phyloP scores from a whole-genome alignment of 1,140 invertebrate genomes.

The Drosophila orena region DNA sequence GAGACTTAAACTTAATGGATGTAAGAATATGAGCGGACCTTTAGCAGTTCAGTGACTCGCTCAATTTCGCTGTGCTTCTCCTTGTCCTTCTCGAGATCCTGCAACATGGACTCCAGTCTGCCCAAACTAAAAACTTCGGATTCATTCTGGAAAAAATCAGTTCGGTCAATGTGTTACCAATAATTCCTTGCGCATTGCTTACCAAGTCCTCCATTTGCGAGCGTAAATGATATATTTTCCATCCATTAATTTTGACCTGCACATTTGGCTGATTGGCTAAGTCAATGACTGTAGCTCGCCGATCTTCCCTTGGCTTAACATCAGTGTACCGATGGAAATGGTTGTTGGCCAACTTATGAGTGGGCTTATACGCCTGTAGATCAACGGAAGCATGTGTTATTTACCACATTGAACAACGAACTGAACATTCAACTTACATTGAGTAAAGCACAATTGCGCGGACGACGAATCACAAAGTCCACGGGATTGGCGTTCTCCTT shows the following conservation, averaged over 20 bases:
- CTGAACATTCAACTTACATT: slow-evolving; percentile 56
- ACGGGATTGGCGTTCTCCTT: slow-evolving; percentile 83
- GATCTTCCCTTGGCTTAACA: slow-evolving; percentile 94
- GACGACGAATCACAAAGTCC: slow-evolving; percentile 76
- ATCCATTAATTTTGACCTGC: slow-evolving; percentile 95
- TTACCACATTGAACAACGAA: no score
- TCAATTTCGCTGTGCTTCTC: slow-evolving; percentile 89
- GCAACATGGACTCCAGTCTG: slow-evolving; percentile 88
- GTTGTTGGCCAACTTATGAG: slow-evolving; percentile 88
- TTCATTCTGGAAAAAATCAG: slow-evolving; percentile 57
- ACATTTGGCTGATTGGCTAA: slow-evolving; percentile 95
- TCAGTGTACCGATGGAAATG: slow-evolving; percentile 96
- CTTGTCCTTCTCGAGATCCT: slow-evolving; percentile 88
- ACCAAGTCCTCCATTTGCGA: slow-evolving; percentile 97
- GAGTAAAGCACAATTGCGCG: slow-evolving; percentile 77
- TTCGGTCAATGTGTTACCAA: neutral
- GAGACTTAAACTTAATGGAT: neutral
- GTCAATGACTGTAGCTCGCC: slow-evolving; percentile 93
- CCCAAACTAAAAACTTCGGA: slow-evolving; percentile 86
- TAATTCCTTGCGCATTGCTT: slow-evolving; percentile 44
- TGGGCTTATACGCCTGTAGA: slow-evolving; percentile 78
- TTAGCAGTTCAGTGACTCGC: slow-evolving; percentile 91
- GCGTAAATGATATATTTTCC: slow-evolving; percentile 96
- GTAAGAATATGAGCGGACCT: slow-evolving; percentile 85
- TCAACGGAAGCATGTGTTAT: neutral